Base-by-base conservation (phyloP, 2,888 invertebrate genomes). In the Ochropleura plecta region DNA sequence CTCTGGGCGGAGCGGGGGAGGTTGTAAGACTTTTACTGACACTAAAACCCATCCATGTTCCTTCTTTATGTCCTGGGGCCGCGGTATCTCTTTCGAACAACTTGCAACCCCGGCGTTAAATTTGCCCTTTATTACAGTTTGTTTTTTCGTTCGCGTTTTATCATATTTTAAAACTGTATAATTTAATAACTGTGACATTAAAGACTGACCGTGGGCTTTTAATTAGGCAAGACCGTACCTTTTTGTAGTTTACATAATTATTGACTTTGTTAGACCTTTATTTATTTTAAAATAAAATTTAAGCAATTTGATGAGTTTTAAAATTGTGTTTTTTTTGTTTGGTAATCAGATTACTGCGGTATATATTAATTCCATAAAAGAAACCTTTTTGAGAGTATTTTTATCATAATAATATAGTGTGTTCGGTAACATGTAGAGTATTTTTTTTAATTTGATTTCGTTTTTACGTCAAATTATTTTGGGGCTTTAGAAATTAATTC, bases 271-370 rank as follows among this genome's bases (percentile, higher is more conserved):
- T 18, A 49, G 44, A 59, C 4, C 55, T 14, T 18, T 66, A 51
- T 59, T 49, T 10, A 16, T 30, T 30, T 30, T 30, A 51, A 77
- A 57, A 60, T 77, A 65, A 44, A 18, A 46, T 60, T 49, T 12
- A 30, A 60, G 14, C 40, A 40, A 60, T 44, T 70, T 60, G 30
- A 70, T 62, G 78, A 55, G 49, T n/a, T 40, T 5, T 0, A 5
- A 18, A 18, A 62, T 53, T 48, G 12, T 18, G 53, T 30, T 63
- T 68, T 68, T 30, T 62, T 57, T 57, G 16, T 60, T 77, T 4
- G 4, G 18, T 44, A 48, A 49, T 62, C 14, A 20, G 44, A 64
- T 64, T 44, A 57, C 74, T 40, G 10, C 12, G 8, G 14, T 12
- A 4, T 20, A 18, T 40, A n/a, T 20, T 20, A 73, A 60, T 72